Conservation (phyloP, 1,140 invertebrate genomes). For the Cydia strobilella region DNA sequence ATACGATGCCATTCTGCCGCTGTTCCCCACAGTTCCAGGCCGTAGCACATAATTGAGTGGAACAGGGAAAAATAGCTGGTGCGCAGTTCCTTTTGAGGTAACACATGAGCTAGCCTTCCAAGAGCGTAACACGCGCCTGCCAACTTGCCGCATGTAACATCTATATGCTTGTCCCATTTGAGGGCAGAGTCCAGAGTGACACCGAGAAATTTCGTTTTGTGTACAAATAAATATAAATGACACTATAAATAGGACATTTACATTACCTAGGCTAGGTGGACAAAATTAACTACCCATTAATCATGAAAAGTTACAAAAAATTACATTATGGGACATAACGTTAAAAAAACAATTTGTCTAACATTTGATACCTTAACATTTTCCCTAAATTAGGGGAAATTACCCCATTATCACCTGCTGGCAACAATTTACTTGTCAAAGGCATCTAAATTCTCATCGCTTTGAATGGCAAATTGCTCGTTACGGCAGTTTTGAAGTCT, state of each 20-base stretch:
- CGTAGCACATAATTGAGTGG: no score
- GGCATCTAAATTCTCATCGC: constrained; percentile 34
- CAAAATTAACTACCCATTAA: neutral
- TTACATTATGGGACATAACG: neutral
- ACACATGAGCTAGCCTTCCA: no score
- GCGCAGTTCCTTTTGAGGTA: no score
- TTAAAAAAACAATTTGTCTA: constrained; percentile 4
- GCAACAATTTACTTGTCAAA: constrained; percentile 35
- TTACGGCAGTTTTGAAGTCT: constrained; percentile 33
- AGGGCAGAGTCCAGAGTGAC: no score
- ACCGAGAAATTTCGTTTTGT: no score
- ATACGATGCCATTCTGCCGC: no score
- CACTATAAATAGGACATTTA: neutral
- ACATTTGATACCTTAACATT: constrained; percentile 33
- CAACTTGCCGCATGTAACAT: no score
- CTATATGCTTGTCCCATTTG: no score
- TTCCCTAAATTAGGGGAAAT: constrained; percentile 35
- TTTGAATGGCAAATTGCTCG: constrained; percentile 38
- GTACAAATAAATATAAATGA: no score
- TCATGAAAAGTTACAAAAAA: neutral
- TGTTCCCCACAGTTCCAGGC: no score
- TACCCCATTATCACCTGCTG: constrained; percentile 35
- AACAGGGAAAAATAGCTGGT: no score
- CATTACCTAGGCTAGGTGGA: neutral
- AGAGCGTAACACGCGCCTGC: no score